These are phyloP conservation scores for Lasioglossum leucozonium DNA, from an alignment of 2,888 invertebrate species.

Conservation along the genomic window DNA sequence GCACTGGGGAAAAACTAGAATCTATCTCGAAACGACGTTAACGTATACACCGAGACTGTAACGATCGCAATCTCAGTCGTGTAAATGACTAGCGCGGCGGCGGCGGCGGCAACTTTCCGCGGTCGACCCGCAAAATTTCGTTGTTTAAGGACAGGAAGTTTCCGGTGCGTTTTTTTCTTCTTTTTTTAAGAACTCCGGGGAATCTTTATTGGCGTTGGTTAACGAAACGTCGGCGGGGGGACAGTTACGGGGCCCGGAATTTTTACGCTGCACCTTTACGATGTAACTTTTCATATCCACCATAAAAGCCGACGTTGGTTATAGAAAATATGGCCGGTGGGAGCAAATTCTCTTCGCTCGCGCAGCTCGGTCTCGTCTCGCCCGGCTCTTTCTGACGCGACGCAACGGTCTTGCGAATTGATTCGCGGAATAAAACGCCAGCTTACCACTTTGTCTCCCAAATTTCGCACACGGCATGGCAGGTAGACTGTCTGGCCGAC, in stretches of 20 bases:
- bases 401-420: background rate
- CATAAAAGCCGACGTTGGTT: conserved; percentile 38
- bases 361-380: background rate
- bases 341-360: conserved; percentile 1
- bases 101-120: background rate
- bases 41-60: background rate
- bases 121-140: background rate
- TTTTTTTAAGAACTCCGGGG: conserved; percentile 10
- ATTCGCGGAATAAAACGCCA: background rate
- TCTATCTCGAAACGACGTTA: background rate
- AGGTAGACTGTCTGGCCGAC: conserved; percentile 83
- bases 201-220: conserved; percentile 38
- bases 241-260: conserved; percentile 15
- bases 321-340: conserved; percentile 30
- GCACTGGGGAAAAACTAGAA: background rate
- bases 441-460: conserved; percentile 83
- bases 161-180: background rate
- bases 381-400: background rate
- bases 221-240: conserved; percentile 31
- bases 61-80: background rate
- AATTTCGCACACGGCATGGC: conserved; percentile 81
- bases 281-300: conserved; percentile 55
- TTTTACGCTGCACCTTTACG: conserved; percentile 51
- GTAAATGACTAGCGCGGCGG: background rate
- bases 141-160: conserved; percentile 1